Evolutionary conservation across 2,888 invertebrate species (phyloP).

Genomic region (Phengaris arion): DNA sequence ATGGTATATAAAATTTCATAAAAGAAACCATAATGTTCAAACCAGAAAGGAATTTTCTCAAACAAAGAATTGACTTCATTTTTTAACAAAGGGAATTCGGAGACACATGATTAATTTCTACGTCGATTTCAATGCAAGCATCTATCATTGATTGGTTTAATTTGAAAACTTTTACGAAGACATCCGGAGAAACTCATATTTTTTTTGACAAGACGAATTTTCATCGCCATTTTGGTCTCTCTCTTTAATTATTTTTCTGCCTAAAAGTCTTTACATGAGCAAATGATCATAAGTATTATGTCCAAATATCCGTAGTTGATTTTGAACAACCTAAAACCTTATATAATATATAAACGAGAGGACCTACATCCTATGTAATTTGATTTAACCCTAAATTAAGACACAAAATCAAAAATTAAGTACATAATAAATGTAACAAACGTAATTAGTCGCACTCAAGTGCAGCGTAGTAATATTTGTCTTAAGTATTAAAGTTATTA

Average conservation of each 20-base stretch:
- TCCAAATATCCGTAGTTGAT: no score
- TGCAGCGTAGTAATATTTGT: background rate
- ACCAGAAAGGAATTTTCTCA: slow-evolving; percentile 5
- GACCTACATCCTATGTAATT: no score
- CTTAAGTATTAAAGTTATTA: slow-evolving; percentile 12
- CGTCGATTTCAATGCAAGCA: slow-evolving; percentile 2
- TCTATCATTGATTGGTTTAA: background rate
- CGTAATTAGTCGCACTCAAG: background rate
- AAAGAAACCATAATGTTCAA: slow-evolving; percentile 20
- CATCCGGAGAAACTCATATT: background rate
- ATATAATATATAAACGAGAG: no score
- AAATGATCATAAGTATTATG: no score
- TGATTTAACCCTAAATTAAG: no score
- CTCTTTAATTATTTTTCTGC: no score
- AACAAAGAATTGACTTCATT: slow-evolving; percentile 11
- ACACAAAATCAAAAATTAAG: background rate
- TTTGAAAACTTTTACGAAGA: background rate
- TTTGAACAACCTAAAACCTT: no score
- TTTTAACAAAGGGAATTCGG: background rate
- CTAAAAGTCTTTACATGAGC: no score
- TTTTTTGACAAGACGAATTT: no score
- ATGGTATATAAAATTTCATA: background rate
- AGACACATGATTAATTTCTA: background rate
- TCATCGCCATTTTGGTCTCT: no score
- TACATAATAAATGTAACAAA: background rate